Percentiles rank a stretch among this genome's conserved stretches.
Conservation (phyloP, 2,888 invertebrate genomes). For the Polyommatus icarus region DNA sequence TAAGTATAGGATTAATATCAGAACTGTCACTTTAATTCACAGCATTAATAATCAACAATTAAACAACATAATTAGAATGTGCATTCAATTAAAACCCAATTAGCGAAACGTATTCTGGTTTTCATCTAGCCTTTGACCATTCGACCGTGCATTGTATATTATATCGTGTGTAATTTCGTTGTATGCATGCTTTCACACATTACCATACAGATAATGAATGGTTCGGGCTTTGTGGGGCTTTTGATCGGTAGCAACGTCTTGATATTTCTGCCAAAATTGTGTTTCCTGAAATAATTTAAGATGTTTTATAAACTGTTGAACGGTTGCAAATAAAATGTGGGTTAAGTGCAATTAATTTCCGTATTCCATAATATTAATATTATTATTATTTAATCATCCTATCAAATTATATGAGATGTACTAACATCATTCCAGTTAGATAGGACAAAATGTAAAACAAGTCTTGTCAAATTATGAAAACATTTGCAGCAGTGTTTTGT, state of each 20-base stretch:
- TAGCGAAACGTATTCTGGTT: neutral
- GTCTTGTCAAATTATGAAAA: too few species aligned
- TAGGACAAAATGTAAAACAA: too few species aligned
- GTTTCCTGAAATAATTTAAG: neutral
- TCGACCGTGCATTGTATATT: slow-evolving; percentile 12
- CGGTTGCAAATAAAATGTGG: too few species aligned
- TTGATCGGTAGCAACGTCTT: slow-evolving; percentile 8
- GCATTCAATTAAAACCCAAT: slow-evolving; percentile 16
- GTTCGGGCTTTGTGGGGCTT: neutral
- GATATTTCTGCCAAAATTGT: neutral
- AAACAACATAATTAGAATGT: slow-evolving; percentile 17
- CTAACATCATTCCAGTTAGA: too few species aligned
- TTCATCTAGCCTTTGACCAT: slow-evolving; percentile 17
- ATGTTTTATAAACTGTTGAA: neutral
- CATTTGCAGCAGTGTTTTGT: too few species aligned
- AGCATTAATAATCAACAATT: neutral
- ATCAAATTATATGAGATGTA: too few species aligned
- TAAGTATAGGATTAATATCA: neutral
- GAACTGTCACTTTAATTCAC: neutral
- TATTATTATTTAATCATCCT: too few species aligned
- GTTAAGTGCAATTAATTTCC: too few species aligned
- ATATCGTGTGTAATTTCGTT: slow-evolving; percentile 16
- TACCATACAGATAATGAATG: slow-evolving; percentile 23
- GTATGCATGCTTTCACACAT: slow-evolving; percentile 25
- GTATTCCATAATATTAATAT: too few species aligned